These are phyloP conservation scores for Chamaea fasciata DNA, from an alignment of 2,113 vertebrate genomes.

Conservation along the genomic window DNA sequence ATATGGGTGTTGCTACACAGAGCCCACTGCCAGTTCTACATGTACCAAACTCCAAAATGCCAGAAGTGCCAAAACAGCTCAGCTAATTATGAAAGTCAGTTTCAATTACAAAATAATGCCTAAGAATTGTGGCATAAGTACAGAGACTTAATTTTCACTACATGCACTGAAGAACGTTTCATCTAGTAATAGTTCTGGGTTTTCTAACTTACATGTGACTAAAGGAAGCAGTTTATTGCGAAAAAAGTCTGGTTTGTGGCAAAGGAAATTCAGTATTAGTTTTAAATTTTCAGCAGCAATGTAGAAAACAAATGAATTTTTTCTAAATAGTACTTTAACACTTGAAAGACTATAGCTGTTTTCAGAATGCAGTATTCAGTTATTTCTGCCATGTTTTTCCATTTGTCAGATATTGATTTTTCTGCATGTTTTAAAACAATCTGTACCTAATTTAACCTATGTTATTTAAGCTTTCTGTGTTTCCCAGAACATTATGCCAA, in stretches of 20 bases:
- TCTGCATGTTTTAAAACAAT: conserved; percentile 27
- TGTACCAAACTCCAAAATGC: not conserved
- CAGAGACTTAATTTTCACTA: conserved; percentile 30
- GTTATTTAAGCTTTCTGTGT: conserved; percentile 9
- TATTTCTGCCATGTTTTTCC: not conserved
- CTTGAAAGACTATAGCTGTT: not conserved
- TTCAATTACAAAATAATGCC: conserved; percentile 44
- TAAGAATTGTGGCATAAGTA: conserved; percentile 21
- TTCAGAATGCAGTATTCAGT: not conserved
- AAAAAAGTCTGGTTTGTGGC: not conserved
- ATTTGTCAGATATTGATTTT: conserved; percentile 4
- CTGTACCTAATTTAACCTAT: conserved; percentile 34
- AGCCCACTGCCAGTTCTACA: not conserved
- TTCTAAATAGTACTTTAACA: not conserved
- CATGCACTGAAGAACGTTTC: not conserved
- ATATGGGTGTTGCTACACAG: accelerated
- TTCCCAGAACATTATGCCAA: conserved; percentile 21
- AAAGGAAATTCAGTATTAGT: not conserved
- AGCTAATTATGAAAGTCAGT: conserved; percentile 33
- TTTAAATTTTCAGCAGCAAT: not conserved
- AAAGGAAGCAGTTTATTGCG: not conserved
- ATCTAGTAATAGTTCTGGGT: not conserved
- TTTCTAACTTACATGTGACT: conserved; percentile 27
- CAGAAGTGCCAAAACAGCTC: conserved; percentile 1
- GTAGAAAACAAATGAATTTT: not conserved